These are phyloP conservation scores for Eulemur coronatus DNA, from an alignment of 2,797 vertebrate species.

Conservation along the genomic window DNA sequence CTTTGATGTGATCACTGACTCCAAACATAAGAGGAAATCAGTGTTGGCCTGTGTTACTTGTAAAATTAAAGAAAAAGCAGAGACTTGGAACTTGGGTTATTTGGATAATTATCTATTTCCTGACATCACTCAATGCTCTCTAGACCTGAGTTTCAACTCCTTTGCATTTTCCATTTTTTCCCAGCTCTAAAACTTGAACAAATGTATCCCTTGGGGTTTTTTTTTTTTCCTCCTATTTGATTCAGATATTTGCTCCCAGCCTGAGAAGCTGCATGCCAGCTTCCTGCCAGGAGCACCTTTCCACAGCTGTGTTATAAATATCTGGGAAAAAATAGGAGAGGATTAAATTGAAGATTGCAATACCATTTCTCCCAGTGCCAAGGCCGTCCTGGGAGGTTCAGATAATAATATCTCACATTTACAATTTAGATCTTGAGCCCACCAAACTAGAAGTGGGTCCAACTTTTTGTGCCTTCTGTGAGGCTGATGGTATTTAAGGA, in stretches of 20 bases:
- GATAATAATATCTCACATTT: conserved; percentile 77
- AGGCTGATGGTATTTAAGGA: conserved; percentile 54
- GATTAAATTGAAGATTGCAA: conserved; percentile 71
- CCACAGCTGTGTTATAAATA: conserved; percentile 75
- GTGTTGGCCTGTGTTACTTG: not conserved
- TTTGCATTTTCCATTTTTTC: not conserved
- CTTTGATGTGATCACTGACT: not conserved
- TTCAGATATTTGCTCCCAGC: conserved; percentile 66
- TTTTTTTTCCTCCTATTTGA: conserved; percentile 33
- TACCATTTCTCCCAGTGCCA: conserved; percentile 61
- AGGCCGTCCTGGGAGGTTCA: conserved; percentile 64
- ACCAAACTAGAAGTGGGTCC: conserved; percentile 51
- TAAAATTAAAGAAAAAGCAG: not conserved
- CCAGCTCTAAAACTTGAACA: conserved; percentile 54
- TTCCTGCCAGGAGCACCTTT: conserved; percentile 74
- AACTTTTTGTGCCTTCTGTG: conserved; percentile 51
- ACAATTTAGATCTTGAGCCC: conserved; percentile 69
- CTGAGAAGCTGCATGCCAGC: conserved; percentile 65
- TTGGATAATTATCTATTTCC: not conserved
- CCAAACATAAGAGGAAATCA: not conserved
- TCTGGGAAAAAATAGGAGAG: conserved; percentile 59
- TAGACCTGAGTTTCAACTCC: not conserved
- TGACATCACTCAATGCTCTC: not conserved
- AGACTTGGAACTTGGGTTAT: not conserved
- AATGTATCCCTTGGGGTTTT: conserved; percentile 54